These are phyloP conservation scores for Coenobita brevimanus DNA, from an alignment of 1,140 invertebrate species.

Conservation along the genomic window DNA sequence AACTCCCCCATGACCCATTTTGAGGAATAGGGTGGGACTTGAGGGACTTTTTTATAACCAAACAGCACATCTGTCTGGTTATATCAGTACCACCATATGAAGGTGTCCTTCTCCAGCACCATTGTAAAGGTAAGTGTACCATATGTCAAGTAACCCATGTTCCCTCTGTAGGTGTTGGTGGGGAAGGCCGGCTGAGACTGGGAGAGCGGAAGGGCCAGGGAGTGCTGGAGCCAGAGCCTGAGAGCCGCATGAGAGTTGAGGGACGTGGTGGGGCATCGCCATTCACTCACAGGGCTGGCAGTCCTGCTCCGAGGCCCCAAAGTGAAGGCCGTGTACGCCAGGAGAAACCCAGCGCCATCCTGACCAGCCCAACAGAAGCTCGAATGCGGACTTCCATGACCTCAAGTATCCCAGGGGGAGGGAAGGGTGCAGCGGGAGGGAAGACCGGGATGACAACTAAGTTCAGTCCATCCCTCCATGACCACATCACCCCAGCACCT, in stretches of 20 bases:
- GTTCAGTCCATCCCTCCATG: slow-evolving; percentile 36
- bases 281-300: not conserved
- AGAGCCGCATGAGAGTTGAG: slow-evolving; percentile 27
- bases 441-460: not conserved
- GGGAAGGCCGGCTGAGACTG: slow-evolving; percentile 52
- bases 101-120: too few relatives aligned
- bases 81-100: too few relatives aligned
- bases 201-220: slow-evolving; percentile 40
- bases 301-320: not conserved
- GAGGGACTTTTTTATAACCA: too few relatives aligned
- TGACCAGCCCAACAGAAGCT: slow-evolving; percentile 46
- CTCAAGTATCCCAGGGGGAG: slow-evolving; percentile 16
- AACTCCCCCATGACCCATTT: too few relatives aligned
- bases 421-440: slow-evolving; percentile 8
- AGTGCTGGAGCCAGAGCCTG: slow-evolving; percentile 34
- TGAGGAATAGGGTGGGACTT: too few relatives aligned
- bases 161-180: slow-evolving; percentile 29
- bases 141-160: not conserved
- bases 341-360: slow-evolving; percentile 2
- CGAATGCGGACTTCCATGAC: slow-evolving; percentile 17
- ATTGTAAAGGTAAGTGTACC: too few relatives aligned
- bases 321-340: slow-evolving; percentile 27
- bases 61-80: too few relatives aligned
- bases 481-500: slow-evolving; percentile 43
- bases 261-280: not conserved